Percentiles rank a stretch among this genome's conserved stretches.
Conservation (phyloP, 2,113 vertebrate genomes). For the Hippocampus comes region DNA sequence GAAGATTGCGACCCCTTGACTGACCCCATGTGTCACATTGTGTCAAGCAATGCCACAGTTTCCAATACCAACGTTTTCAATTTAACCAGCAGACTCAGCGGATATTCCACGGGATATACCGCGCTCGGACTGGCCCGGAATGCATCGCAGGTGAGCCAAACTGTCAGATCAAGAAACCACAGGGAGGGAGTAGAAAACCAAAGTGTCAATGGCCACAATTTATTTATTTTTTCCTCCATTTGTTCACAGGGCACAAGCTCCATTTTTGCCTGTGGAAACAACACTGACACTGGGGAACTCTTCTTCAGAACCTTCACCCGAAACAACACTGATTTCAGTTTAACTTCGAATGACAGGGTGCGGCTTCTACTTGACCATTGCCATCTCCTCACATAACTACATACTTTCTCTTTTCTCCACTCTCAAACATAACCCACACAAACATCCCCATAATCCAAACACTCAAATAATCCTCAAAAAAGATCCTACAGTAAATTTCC, state of each 20-base stretch:
- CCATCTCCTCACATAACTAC: neutral
- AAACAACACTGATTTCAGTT: neutral
- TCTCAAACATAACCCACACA: neutral
- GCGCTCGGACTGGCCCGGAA: neutral
- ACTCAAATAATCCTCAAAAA: no score
- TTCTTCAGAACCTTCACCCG: neutral
- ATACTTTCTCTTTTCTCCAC: neutral
- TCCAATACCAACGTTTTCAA: neutral
- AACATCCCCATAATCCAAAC: no score
- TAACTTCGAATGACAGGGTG: neutral
- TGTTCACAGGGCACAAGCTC: neutral
- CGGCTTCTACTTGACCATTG: neutral
- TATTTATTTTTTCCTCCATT: neutral
- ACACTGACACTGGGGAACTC: neutral
- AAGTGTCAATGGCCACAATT: neutral
- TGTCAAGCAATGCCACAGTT: neutral
- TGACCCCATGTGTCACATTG: neutral
- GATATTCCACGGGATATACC: neutral
- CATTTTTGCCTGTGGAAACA: neutral
- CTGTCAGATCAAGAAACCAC: neutral
- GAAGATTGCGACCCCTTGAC: neutral
- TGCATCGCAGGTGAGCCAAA: neutral
- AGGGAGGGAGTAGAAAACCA: neutral
- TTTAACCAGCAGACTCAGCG: neutral
- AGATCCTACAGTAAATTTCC: no score